These are phyloP conservation scores for Paratrypauchen microcephalus DNA, from an alignment of 2,797 vertebrate species.

Conservation along the genomic window DNA sequence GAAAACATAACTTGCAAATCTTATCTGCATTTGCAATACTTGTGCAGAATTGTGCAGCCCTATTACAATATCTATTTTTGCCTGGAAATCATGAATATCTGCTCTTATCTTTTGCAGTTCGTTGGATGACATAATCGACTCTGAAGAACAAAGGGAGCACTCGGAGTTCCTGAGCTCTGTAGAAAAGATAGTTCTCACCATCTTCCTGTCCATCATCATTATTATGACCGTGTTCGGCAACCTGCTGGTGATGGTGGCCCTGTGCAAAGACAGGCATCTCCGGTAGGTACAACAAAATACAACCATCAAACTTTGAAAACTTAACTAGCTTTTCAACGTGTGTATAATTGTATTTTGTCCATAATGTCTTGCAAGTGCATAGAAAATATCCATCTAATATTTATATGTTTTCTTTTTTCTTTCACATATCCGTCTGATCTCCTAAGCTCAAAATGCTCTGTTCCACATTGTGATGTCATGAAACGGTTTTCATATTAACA, in stretches of 20 bases:
- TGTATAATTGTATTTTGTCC: not conserved
- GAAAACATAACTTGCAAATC: too few species aligned
- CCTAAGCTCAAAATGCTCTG: too few species aligned
- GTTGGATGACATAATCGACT: conserved; percentile 66
- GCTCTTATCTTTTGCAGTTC: conserved; percentile 55
- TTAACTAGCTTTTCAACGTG: not conserved
- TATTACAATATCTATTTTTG: not conserved
- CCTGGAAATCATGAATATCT: not conserved
- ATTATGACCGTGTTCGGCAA: conserved; percentile 82
- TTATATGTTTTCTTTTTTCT: too few species aligned
- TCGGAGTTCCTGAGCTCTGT: conserved; percentile 61
- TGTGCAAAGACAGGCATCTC: conserved; percentile 81
- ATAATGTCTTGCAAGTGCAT: too few species aligned
- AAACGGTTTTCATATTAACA: too few species aligned
- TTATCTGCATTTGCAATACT: too few species aligned
- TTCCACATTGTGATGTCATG: too few species aligned
- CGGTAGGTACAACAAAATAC: conserved; percentile 58
- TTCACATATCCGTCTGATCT: too few species aligned
- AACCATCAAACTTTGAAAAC: not conserved
- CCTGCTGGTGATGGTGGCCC: conserved; percentile 83
- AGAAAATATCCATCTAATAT: too few species aligned
- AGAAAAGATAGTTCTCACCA: conserved; percentile 70
- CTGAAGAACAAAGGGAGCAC: conserved; percentile 47
- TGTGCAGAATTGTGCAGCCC: too few species aligned
- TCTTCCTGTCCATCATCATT: conserved; percentile 79